phyloP scores from a whole-genome alignment of 2,888 invertebrate genomes.

The Eupithecia dodoneata region DNA sequence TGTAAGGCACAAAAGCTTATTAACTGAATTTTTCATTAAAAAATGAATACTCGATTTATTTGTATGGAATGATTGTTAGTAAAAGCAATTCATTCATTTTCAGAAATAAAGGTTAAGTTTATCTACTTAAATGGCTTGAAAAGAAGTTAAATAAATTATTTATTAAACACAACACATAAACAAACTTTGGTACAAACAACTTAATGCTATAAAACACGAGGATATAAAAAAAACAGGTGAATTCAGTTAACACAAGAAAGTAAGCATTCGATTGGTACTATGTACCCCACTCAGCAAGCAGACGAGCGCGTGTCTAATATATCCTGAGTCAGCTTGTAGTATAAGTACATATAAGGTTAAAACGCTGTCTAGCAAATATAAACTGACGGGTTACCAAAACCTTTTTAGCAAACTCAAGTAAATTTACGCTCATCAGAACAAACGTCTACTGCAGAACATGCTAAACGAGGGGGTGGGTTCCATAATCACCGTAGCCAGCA shows the following conservation, averaged over 20 bases:
- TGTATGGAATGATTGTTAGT: background rate
- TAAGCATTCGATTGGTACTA: too few species aligned
- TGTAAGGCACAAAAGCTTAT: slow-evolving; percentile 2
- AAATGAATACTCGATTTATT: background rate
- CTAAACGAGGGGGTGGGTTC: background rate
- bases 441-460: background rate
- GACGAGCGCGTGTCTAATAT: too few species aligned
- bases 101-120: background rate
- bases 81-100: background rate
- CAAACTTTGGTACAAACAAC: too few species aligned
- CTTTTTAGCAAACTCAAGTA: background rate
- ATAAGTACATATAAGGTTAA: too few species aligned
- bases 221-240: too few species aligned
- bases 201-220: too few species aligned
- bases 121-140: background rate
- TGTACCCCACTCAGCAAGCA: too few species aligned
- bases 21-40: background rate
- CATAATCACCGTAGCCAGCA: too few species aligned
- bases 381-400: background rate
- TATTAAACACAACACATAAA: too few species aligned
- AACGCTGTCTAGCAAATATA: background rate
- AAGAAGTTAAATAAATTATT: background rate
- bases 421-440: background rate
- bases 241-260: too few species aligned
- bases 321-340: too few species aligned